Evolutionary conservation across 1,140 invertebrate genomes (phyloP).

Genomic region (Drosophila subobscura): DNA sequence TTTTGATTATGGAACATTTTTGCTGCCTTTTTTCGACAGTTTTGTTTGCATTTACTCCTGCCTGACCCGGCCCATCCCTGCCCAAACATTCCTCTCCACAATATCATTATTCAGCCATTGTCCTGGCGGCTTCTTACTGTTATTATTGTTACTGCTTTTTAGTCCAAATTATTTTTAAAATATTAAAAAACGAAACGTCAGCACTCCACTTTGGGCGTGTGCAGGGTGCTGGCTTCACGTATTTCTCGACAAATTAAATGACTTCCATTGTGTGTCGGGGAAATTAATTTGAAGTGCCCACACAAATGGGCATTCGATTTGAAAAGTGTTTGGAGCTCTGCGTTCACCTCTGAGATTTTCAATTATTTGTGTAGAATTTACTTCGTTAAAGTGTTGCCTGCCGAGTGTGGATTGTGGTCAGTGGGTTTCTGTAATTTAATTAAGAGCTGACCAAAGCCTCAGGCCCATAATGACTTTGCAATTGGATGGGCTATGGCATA

Average conservation of each 20-base stretch:
- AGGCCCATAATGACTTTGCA: background rate
- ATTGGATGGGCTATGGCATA: background rate
- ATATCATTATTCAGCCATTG: conserved; percentile 61
- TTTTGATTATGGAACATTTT: conserved; percentile 77
- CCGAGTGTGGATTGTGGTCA: background rate
- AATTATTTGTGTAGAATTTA: too few species aligned
- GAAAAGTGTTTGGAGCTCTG: background rate
- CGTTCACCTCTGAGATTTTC: too few species aligned
- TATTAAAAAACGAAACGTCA: conserved; percentile 58
- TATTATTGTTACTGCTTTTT: conserved; percentile 9
- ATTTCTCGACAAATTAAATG: conserved; percentile 65
- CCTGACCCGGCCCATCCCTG: conserved; percentile 18
- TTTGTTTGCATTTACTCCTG: conserved; percentile 60
- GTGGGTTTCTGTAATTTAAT: conserved; percentile 8
- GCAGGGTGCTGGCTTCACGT: background rate
- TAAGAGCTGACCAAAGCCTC: background rate
- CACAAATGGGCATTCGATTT: too few species aligned
- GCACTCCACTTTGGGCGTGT: conserved; percentile 27
- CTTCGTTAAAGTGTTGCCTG: background rate
- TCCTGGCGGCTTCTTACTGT: conserved; percentile 20
- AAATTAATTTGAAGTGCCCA: conserved; percentile 18
- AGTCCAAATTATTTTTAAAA: conserved; percentile 59
- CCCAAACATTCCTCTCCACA: conserved; percentile 1
- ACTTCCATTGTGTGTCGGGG: conserved; percentile 45
- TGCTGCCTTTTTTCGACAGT: conserved; percentile 69